Percentiles rank a stretch among this genome's conserved stretches.
These are phyloP conservation scores for Mylabris sibirica DNA, from an alignment of 2,888 invertebrate species.

Conservation along the genomic window DNA sequence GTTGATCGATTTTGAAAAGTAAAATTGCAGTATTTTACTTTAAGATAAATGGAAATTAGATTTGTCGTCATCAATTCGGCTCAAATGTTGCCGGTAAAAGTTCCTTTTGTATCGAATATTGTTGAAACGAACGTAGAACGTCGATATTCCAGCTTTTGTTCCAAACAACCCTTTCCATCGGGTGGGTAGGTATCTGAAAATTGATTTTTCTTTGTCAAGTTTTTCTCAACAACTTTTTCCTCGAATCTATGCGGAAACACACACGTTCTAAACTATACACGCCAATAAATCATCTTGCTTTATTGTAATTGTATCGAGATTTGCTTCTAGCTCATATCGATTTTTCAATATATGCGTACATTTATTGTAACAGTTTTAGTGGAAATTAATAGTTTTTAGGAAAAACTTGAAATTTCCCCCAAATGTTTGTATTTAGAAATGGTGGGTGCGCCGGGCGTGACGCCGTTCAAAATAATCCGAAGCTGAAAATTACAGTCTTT, in stretches of 20 bases:
- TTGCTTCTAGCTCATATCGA: not conserved
- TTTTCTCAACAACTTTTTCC: not conserved
- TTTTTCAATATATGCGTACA: too few relatives aligned
- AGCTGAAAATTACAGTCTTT: not conserved
- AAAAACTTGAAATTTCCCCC: not conserved
- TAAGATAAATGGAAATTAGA: not conserved
- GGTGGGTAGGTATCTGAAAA: too few relatives aligned
- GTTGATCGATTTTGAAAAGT: constrained; percentile 25
- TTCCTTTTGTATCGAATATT: not conserved
- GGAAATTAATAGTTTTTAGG: not conserved
- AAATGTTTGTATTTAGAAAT: not conserved
- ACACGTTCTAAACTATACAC: not conserved
- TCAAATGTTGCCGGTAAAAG: not conserved
- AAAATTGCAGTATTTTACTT: constrained; percentile 25
- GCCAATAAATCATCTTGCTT: not conserved
- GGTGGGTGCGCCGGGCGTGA: not conserved
- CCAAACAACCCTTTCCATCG: too few relatives aligned
- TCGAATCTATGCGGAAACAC: not conserved
- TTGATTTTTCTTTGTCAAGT: not conserved
- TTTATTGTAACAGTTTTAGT: not conserved
- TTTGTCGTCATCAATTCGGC: not conserved
- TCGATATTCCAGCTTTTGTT: too few relatives aligned
- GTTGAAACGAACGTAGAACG: too few relatives aligned
- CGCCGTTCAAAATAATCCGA: not conserved
- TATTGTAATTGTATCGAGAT: not conserved